phyloP scores from a whole-genome alignment of 2,113 vertebrate genomes.

The Rhinolophus ferrumequinum region DNA sequence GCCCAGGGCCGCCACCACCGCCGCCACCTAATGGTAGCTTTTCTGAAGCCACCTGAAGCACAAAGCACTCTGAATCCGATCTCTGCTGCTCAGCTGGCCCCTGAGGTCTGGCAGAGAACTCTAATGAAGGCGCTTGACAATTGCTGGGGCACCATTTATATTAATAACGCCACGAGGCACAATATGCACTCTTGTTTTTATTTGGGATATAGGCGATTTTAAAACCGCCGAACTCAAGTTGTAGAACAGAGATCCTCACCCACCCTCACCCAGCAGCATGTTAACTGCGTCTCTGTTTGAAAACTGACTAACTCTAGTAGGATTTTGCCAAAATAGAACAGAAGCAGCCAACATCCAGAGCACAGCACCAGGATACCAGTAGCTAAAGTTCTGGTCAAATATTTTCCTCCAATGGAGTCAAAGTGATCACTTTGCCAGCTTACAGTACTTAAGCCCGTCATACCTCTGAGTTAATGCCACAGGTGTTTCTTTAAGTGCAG shows the following conservation, averaged over 20 bases:
- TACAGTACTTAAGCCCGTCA: neutral
- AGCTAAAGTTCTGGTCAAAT: neutral
- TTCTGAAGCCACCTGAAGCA: neutral
- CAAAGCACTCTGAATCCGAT: neutral
- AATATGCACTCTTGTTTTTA: neutral
- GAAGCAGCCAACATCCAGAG: neutral
- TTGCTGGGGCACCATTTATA: neutral
- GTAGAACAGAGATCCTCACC: neutral
- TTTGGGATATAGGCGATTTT: neutral
- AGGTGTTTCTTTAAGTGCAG: neutral
- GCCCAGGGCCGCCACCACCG: neutral
- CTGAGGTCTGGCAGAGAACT: too few species aligned
- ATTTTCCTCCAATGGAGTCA: neutral
- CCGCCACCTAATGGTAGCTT: neutral
- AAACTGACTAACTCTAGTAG: neutral
- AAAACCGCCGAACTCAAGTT: neutral
- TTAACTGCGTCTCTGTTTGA: neutral
- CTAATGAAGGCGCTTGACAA: neutral
- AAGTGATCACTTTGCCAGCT: neutral
- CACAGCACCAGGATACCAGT: too few species aligned
- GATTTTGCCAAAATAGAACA: neutral
- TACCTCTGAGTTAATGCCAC: neutral
- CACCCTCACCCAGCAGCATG: neutral
- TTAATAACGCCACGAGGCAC: fast-evolving
- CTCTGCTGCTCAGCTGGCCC: neutral